Evolutionary conservation across 2,113 vertebrate species (phyloP).

Genomic region (Lota lota): DNA sequence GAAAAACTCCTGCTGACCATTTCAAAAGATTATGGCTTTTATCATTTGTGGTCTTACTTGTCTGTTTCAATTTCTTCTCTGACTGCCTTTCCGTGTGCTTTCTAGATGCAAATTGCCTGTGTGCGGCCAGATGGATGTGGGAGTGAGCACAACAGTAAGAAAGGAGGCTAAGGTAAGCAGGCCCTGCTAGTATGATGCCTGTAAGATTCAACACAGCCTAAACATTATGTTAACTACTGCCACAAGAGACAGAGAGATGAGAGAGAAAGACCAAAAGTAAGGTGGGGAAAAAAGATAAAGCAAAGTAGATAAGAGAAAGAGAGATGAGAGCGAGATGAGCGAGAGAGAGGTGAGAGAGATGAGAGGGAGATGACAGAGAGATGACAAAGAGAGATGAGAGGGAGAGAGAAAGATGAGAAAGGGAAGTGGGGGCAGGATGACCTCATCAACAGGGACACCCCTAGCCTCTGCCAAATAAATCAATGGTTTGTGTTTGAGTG

Average conservation of each 20-base stretch:
- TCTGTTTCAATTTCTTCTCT: conserved; percentile 2
- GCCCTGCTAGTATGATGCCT: background rate
- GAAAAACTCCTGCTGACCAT: no score
- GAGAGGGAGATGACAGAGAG: background rate
- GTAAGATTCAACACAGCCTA: background rate
- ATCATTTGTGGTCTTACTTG: conserved; percentile 3
- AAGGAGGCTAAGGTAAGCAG: conserved; percentile 9
- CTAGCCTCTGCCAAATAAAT: conserved; percentile 31
- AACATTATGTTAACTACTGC: background rate
- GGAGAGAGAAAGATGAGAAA: background rate
- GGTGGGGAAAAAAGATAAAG: background rate
- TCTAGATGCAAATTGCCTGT: conserved; percentile 4
- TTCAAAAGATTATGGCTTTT: background rate
- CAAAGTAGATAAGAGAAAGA: no score
- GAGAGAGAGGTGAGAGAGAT: background rate
- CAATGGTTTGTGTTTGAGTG: conserved; percentile 39
- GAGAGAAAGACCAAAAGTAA: background rate
- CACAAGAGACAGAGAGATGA: background rate
- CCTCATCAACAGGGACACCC: conserved; percentile 15
- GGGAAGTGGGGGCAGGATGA: background rate
- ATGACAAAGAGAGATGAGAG: background rate
- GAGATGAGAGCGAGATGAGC: background rate
- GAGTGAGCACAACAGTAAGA: conserved; percentile 38
- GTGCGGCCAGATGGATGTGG: conserved; percentile 61
- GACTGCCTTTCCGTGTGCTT: conserved; percentile 7